Percentiles rank a stretch among this genome's conserved stretches.
Conservation (phyloP, 1,140 invertebrate genomes). For the Drosophila nannoptera region DNA sequence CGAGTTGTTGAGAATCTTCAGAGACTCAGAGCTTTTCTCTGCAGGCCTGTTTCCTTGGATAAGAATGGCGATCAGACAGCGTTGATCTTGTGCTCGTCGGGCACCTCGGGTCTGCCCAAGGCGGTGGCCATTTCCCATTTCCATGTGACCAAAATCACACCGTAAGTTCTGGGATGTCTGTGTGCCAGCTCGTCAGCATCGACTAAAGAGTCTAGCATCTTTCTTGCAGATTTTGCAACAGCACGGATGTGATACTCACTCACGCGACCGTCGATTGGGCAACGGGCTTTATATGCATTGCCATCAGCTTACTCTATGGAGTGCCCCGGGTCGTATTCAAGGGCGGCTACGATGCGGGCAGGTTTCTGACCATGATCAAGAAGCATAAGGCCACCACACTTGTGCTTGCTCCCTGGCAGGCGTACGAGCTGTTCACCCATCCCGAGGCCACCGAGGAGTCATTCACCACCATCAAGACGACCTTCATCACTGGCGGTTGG, state of each 20-base stretch:
- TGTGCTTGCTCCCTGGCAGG: conserved; percentile 54
- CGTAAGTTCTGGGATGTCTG: conserved; percentile 6
- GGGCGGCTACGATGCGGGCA: conserved; percentile 32
- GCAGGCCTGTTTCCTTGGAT: conserved; percentile 37
- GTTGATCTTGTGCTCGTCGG: conserved; percentile 81
- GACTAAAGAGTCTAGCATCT: background rate
- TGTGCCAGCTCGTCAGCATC: background rate
- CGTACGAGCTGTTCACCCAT: conserved; percentile 52
- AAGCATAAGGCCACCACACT: conserved; percentile 42
- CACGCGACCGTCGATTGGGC: conserved; percentile 48
- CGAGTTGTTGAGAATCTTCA: no score
- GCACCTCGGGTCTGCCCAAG: conserved; percentile 88
- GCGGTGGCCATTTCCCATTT: conserved; percentile 84
- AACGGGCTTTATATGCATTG: conserved; percentile 47
- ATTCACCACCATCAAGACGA: conserved; percentile 12
- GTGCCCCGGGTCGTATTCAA: conserved; percentile 40
- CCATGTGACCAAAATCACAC: conserved; percentile 19
- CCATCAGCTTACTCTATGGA: conserved; percentile 40
- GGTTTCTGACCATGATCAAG: conserved; percentile 5
- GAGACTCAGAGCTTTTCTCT: background rate
- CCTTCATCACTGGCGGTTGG: conserved; percentile 46
- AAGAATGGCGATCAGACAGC: conserved; percentile 48
- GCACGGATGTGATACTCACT: conserved; percentile 48
- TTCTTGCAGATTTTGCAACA: conserved; percentile 29
- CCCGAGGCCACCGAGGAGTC: conserved; percentile 34